A percentile compares a stretch with the other conserved stretches of the same genome.
phyloP scores from a whole-genome alignment of 2,888 invertebrate species.

The Exocentrus adspersus region DNA sequence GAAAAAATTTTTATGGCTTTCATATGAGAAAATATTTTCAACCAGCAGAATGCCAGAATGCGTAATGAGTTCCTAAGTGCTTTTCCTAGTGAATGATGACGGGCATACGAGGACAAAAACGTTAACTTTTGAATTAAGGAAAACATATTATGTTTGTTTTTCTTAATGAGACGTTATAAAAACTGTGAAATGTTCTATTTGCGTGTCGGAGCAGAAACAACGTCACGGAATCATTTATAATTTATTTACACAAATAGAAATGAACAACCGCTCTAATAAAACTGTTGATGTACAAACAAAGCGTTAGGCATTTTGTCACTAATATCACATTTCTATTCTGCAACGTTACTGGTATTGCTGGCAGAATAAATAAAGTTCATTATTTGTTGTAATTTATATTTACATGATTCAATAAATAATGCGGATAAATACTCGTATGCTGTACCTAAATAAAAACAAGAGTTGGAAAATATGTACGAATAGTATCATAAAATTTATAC shows the following conservation, averaged over 20 bases:
- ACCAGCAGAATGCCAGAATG: not conserved
- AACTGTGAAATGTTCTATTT: not conserved
- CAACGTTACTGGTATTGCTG: too few species aligned
- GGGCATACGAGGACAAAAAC: not conserved
- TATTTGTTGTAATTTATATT: too few species aligned
- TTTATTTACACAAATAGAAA: not conserved
- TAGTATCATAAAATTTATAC: too few species aligned
- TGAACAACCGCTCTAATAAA: not conserved
- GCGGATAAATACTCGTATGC: too few species aligned
- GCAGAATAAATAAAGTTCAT: too few species aligned
- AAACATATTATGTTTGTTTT: conserved; percentile 7
- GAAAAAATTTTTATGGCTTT: too few species aligned
- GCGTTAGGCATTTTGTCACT: too few species aligned
- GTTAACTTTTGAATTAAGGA: not conserved
- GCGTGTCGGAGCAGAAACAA: not conserved
- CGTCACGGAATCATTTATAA: not conserved
- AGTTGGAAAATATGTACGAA: too few species aligned
- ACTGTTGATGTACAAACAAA: not conserved
- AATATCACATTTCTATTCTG: too few species aligned
- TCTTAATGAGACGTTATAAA: not conserved
- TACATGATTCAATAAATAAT: too few species aligned
- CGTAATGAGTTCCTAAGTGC: not conserved
- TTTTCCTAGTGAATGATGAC: not conserved
- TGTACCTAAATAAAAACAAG: too few species aligned
- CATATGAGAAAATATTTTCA: not conserved